Conservation (phyloP, 2,888 invertebrate species). For the Marasmarcha lunaedactyla region DNA sequence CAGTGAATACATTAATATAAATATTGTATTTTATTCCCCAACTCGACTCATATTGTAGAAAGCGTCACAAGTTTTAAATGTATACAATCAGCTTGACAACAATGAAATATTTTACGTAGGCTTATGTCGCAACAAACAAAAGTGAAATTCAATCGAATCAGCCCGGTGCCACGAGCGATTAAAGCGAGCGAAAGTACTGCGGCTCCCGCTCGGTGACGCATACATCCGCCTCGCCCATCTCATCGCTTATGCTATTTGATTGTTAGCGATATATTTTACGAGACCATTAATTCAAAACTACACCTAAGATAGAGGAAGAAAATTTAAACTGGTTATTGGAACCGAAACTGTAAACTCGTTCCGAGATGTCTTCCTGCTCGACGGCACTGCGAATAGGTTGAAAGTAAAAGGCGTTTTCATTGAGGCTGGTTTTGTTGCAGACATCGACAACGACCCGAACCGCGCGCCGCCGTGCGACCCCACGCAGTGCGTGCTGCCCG, state of each 20-base stretch:
- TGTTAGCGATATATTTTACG: not conserved
- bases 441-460: slow-evolving; percentile 94
- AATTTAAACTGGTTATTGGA: not conserved
- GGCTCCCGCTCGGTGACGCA: slow-evolving; percentile 36
- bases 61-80: too few relatives aligned
- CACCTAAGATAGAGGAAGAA: not conserved
- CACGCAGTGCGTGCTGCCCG: slow-evolving; percentile 86
- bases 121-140: slow-evolving; percentile 19
- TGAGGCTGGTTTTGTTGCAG: slow-evolving; percentile 48
- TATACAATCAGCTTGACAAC: too few relatives aligned
- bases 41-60: too few relatives aligned
- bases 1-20: too few relatives aligned
- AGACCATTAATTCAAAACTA: not conserved
- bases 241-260: not conserved
- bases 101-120: too few relatives aligned
- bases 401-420: slow-evolving; percentile 1
- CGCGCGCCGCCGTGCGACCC: slow-evolving; percentile 91
- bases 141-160: slow-evolving; percentile 55
- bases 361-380: not conserved
- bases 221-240: slow-evolving; percentile 14
- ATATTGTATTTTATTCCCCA: too few relatives aligned
- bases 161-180: slow-evolving; percentile 34
- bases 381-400: not conserved
- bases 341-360: not conserved
- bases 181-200: slow-evolving; percentile 59